Conservation (phyloP, 1,140 invertebrate genomes). For the Drosophila suzukii region DNA sequence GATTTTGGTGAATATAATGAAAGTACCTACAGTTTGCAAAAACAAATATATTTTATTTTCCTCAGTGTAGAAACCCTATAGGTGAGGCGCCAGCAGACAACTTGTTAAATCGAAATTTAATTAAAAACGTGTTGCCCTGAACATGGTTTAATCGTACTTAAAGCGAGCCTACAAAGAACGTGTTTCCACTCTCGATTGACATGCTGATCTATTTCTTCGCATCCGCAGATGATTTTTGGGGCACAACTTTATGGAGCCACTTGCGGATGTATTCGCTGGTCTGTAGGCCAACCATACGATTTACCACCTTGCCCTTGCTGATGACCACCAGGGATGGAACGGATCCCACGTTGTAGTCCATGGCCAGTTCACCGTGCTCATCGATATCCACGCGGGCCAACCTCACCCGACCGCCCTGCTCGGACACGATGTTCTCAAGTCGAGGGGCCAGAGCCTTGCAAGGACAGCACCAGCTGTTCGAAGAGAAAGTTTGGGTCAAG, state of each 20-base stretch:
- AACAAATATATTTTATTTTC: not conserved
- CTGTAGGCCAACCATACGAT: constrained; percentile 93
- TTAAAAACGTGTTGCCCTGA: constrained; percentile 55
- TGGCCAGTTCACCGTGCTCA: constrained; percentile 93
- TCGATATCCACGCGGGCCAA: constrained; percentile 97
- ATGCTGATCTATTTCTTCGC: not conserved
- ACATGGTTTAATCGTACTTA: constrained; percentile 6
- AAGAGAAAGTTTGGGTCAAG: not conserved
- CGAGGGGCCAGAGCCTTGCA: constrained; percentile 95
- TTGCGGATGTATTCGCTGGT: constrained; percentile 94
- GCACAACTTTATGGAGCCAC: constrained; percentile 92
- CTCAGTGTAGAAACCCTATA: constrained; percentile 30
- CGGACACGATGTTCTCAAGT: constrained; percentile 92
- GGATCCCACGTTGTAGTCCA: constrained; percentile 93
- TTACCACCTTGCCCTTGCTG: constrained; percentile 94
- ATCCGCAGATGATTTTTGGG: constrained; percentile 38
- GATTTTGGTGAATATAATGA: too few relatives aligned
- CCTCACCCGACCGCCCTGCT: constrained; percentile 92
- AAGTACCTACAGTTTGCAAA: too few relatives aligned
- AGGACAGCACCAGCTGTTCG: constrained; percentile 96
- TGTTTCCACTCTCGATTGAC: constrained; percentile 5
- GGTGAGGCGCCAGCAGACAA: not conserved
- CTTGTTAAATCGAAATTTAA: constrained; percentile 58
- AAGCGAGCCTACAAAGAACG: constrained; percentile 11
- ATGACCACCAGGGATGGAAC: constrained; percentile 95